Base-by-base conservation (phyloP, 1,140 invertebrate genomes). In the Bombyx mori region DNA sequence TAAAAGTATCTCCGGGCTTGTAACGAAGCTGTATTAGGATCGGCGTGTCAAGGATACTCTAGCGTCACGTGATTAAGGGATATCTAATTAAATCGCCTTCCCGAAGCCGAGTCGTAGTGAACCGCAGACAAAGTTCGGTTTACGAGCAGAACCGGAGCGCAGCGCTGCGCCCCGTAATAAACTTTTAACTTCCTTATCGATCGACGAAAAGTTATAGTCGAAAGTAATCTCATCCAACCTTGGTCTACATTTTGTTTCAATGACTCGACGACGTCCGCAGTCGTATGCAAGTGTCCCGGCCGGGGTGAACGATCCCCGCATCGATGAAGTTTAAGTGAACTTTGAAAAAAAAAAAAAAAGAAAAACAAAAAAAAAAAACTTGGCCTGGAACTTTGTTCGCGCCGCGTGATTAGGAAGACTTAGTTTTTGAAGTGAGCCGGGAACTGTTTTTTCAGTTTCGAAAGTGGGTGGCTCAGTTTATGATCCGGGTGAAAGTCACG, bases 381-480 rank as follows among this genome's bases (percentile, higher is more conserved):
- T 75, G 67, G 59, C 57, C 42, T 35, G 57, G 69, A 83, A 86
- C 66, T 86, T 86, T 75, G 75, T 79, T 82, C 79, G 76, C 83
- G 79, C 79, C 75, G 78, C 75, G 82, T 87, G 84, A 87, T 87
- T 87, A 87, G 82, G 79, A 85, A 80, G 81, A 87, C 82, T 87
- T 87, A 87, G 82, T 87, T 87, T 18, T 77, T 82, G 76, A 85
- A 85, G 78, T 82, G 73, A 83, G 80, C 79, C 73, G 75, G 71
- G 75, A 82, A 84, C 78, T 79, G 80, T 66, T 68, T 68, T 80
- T 80, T 62, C 79, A 85, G 81, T 84, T 87, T 84, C 79, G 79
- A 84, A 87, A 87, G 82, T 87, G 71, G 82, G 84, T 85, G 83
- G 80, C 80, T 87, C 75, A 85, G 80, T 87, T 87, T 85, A 84